These are phyloP conservation scores for Brachypalpus laphriformis DNA, from an alignment of 2,888 invertebrate species.

Conservation along the genomic window DNA sequence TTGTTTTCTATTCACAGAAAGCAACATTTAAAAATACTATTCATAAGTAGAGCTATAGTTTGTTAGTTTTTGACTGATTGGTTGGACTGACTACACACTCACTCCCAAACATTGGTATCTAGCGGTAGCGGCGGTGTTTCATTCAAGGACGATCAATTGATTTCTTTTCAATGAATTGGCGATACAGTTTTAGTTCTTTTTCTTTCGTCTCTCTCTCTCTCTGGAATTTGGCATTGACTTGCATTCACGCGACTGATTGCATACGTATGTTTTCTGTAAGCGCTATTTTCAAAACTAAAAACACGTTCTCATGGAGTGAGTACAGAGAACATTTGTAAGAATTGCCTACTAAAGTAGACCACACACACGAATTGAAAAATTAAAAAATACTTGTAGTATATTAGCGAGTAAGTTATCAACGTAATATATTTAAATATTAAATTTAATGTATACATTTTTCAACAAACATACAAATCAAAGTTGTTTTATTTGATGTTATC, in stretches of 20 bases:
- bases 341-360: background rate
- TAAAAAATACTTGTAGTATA: conserved; percentile 49
- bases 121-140: too few species aligned
- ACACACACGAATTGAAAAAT: conserved; percentile 12
- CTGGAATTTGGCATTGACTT: conserved; percentile 13
- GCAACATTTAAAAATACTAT: conserved; percentile 30
- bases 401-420: conserved; percentile 62
- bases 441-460: conserved; percentile 64
- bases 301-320: conserved; percentile 47
- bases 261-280: conserved; percentile 1
- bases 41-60: background rate
- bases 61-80: conserved; percentile 4
- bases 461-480: conserved; percentile 21
- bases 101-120: conserved; percentile 26
- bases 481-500: conserved; percentile 19
- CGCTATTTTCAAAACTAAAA: background rate
- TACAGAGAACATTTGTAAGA: background rate
- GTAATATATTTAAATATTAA: conserved; percentile 67
- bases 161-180: conserved; percentile 19
- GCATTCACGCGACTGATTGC: background rate
- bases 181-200: background rate
- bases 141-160: conserved; percentile 27
- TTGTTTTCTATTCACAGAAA: conserved; percentile 44
- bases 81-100: conserved; percentile 12
- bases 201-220: background rate